phyloP scores from a whole-genome alignment of 2,888 invertebrate genomes.

The Suillia variegata region DNA sequence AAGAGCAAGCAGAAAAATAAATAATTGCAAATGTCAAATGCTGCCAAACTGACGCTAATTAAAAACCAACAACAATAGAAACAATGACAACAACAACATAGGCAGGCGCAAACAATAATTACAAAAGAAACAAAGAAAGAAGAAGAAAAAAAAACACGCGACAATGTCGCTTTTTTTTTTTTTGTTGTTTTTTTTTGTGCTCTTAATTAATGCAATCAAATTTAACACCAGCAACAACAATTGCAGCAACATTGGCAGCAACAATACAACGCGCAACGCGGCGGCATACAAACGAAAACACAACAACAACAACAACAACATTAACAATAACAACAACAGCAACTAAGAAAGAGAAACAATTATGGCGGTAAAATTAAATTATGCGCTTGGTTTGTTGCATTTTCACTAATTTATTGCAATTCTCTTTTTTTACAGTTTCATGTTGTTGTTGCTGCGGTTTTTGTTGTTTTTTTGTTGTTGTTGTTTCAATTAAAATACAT shows the following conservation, averaged over 20 bases:
- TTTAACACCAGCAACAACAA: constrained; percentile 25
- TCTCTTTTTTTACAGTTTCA: neutral
- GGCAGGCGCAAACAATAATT: neutral
- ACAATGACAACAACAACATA: neutral
- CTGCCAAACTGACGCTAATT: constrained; percentile 38
- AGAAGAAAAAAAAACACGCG: neutral
- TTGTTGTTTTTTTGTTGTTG: neutral
- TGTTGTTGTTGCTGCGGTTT: neutral
- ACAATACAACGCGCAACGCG: too few relatives aligned
- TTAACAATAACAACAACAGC: constrained; percentile 2
- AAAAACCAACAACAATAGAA: constrained; percentile 30
- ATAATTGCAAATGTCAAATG: constrained; percentile 29
- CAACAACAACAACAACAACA: constrained; percentile 6
- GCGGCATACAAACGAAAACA: neutral
- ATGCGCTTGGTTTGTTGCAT: constrained; percentile 49
- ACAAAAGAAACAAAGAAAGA: neutral
- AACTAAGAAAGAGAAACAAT: constrained; percentile 28
- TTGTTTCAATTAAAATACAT: neutral
- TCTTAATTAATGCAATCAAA: constrained; percentile 51
- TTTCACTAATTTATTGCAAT: constrained; percentile 32
- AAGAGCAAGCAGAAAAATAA: too few relatives aligned
- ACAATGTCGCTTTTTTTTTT: constrained; percentile 10
- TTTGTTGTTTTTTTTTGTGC: constrained; percentile 17
- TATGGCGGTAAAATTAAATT: constrained; percentile 44
- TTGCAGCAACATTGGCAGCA: neutral